Evolutionary conservation across 1,140 invertebrate species (phyloP), one percentile per base, ranked within the genome.

Genomic region (Drosophila nikananu): DNA sequence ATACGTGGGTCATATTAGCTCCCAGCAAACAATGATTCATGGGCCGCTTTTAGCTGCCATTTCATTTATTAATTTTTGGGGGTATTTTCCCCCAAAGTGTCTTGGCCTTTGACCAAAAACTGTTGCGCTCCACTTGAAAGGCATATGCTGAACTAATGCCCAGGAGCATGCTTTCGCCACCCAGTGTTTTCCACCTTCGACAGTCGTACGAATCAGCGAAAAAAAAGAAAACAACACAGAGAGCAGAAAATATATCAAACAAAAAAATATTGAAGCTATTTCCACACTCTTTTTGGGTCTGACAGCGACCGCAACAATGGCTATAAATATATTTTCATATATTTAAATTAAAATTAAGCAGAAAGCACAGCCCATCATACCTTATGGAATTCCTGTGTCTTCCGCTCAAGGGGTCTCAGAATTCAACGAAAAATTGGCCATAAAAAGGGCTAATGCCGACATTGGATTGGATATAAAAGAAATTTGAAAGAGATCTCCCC

Each of bases 301-400:
- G 61, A 74, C 52, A 75, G 73, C 84, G 74, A 87, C 84, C 84
- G 74, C 84, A 87, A 90, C 84, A 87, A 87, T 86, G 72, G 72
- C 84, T 87, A 87, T 80, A 87, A 87, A 87, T 86, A 86, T 84
- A 61, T 81, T 72, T 78, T 78, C 83, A 77, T 86, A 86, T 75
- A 83, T 83, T 77, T 81, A 81, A 73, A 78, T 86, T 84, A 66
- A 83, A 78, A 83, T 71, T 54, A 77, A 79, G 48, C 63, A 52
- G 49, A 39, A 42, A 65, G 61, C 21, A 44, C 17, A 48, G 52
- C 55, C 55, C 81, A 65, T 78, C 81, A 65, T 78, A 78, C 80
- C 82, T 84, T 86, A 77, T 84, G 81, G 77, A 67, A 62, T 58
- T 30, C 51, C 55, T 21, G 25, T 21, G 32, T 27, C 44, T 61